Base-by-base conservation (phyloP, 2,113 vertebrate genomes). In the Charadrius vociferus region DNA sequence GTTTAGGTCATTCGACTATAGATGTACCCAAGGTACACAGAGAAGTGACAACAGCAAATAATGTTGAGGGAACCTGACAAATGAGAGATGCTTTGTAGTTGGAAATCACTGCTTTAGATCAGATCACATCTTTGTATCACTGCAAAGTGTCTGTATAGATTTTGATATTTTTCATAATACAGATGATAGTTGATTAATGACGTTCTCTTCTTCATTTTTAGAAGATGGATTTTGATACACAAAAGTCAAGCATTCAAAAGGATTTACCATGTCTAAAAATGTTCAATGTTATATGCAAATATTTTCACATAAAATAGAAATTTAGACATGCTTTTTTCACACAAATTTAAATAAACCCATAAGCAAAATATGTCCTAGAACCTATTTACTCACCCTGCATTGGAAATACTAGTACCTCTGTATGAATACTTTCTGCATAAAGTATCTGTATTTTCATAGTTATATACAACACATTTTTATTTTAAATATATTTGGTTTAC, bases 351-450 rank as follows among this genome's bases (percentile, higher is more conserved):
- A 37, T 59, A 84, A 90, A 7, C 1, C 12, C 7, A 6, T 56
- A 23, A 47, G 6, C 26, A 50, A 53, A 3, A 18, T 36, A 27
- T 17, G 13, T 37, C 17, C 7, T 36, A 71, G 36, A 63, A 82
- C 2, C 0, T 16, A 55, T 36, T 89, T 88, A 68, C 12, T 63
- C 19, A 80, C 2, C 0, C 2, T 72, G 9, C 9, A 45, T 4
- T 77, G 6, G 34, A 86, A 91, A 37, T 29, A 50, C 16, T 36
- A 58, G 3, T 65, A 80, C 4, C 2, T 75, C 32, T 77, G 15
- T 32, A 8, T 83, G 27, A 83, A 63, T 32, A 27, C 2, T 78
- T 84, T 65, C 50, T 82, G 14, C 7, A 3, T 83, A 61, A 90
- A 59, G 1, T 30, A 45, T 20, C 5, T 52, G 1, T 90, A 36